phyloP scores from a whole-genome alignment of 2,113 vertebrate species.

The Sisor rabdophorus region DNA sequence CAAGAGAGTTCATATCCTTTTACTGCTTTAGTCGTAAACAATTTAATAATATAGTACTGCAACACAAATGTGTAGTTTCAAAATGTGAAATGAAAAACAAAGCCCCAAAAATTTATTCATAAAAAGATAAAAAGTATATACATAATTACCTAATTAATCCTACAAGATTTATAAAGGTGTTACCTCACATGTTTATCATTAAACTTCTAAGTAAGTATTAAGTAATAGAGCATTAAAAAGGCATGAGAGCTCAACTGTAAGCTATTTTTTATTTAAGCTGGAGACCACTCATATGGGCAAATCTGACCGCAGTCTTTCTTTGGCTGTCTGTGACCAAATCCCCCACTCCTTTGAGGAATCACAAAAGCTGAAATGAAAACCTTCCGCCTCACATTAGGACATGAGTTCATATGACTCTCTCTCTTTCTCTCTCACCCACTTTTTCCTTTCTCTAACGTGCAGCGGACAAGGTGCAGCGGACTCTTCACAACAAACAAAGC shows the following conservation, averaged over 20 bases:
- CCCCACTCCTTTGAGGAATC: constrained; percentile 51
- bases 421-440: constrained; percentile 43
- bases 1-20: constrained; percentile 52
- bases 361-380: constrained; percentile 63
- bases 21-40: constrained; percentile 40
- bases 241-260: constrained; percentile 54
- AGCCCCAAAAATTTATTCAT: not conserved
- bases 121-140: not conserved
- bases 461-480: constrained; percentile 29
- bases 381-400: constrained; percentile 60
- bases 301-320: constrained; percentile 48
- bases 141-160: not conserved
- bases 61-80: not conserved
- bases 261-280: constrained; percentile 55
- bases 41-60: constrained; percentile 4
- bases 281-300: constrained; percentile 53
- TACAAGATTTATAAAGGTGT: not conserved
- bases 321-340: constrained; percentile 44
- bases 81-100: not conserved
- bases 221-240: constrained; percentile 52
- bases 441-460: constrained; percentile 39
- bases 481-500: constrained; percentile 58
- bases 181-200: not conserved
- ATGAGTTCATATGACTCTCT: constrained; percentile 58
- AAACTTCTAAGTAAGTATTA: constrained; percentile 22